Conservation (phyloP, 1,140 invertebrate genomes). For the Drosophila neocordata region DNA sequence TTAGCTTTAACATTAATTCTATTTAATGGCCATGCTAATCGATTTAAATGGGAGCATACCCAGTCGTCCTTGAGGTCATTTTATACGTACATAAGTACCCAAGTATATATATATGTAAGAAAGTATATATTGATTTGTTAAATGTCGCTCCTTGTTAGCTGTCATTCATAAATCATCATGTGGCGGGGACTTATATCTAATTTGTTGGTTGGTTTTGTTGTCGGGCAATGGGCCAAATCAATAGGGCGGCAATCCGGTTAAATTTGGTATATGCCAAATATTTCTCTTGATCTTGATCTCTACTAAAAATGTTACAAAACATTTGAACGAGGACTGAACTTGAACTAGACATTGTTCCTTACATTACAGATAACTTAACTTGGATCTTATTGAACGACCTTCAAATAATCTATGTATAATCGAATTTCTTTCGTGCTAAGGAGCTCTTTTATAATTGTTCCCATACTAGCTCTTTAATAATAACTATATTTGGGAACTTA, state of each 20-base stretch:
- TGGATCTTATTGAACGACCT: background rate
- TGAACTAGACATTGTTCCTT: slow-evolving; percentile 63
- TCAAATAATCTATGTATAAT: background rate
- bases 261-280: slow-evolving; percentile 61
- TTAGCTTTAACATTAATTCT: slow-evolving; percentile 25
- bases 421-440: background rate
- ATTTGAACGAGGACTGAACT: slow-evolving; percentile 58
- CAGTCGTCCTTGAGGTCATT: slow-evolving; percentile 37
- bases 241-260: slow-evolving; percentile 68
- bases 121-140: slow-evolving; percentile 42
- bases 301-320: slow-evolving; percentile 27
- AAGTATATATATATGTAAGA: background rate
- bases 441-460: slow-evolving; percentile 36
- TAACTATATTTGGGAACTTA: slow-evolving; percentile 53
- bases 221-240: slow-evolving; percentile 52
- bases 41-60: slow-evolving; percentile 51
- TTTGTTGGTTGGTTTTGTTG: background rate
- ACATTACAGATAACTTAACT: background rate
- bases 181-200: background rate
- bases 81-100: background rate
- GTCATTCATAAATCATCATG: slow-evolving; percentile 69
- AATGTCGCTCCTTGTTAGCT: slow-evolving; percentile 53
- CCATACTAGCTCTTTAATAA: slow-evolving; percentile 34
- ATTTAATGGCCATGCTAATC: slow-evolving; percentile 49
- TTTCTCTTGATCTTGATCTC: slow-evolving; percentile 7